These are phyloP conservation scores for Champsocephalus esox DNA, from an alignment of 2,797 vertebrate genomes.

Conservation along the genomic window DNA sequence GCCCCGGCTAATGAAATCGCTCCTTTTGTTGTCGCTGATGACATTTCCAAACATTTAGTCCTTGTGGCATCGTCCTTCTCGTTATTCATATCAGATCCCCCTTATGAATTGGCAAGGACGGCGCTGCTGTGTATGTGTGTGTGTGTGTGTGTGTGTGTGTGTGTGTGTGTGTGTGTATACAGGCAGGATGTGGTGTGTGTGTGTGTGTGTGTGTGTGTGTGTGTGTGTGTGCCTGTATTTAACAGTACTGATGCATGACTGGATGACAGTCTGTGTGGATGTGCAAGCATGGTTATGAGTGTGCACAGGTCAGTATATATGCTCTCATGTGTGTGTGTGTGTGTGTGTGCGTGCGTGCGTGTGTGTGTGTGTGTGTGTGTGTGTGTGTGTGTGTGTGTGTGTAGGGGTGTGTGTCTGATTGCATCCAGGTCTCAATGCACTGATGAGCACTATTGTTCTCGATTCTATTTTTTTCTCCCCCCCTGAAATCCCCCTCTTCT, in stretches of 20 bases:
- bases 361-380: slow-evolving; percentile 30
- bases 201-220: background rate
- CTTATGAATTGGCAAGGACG: slow-evolving; percentile 44
- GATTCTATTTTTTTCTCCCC: slow-evolving; percentile 29
- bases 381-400: slow-evolving; percentile 23
- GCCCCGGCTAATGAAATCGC: slow-evolving; percentile 35
- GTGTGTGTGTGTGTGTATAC: no score
- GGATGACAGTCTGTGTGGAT: slow-evolving; percentile 25
- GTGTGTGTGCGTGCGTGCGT: slow-evolving; percentile 27
- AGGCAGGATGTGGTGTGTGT: background rate
- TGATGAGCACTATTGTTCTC: slow-evolving; percentile 85
- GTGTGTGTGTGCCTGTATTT: slow-evolving; percentile 16
- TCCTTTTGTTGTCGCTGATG: slow-evolving; percentile 41
- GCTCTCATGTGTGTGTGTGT: slow-evolving; percentile 20
- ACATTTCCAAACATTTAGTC: slow-evolving; percentile 40
- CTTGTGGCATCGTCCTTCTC: slow-evolving; percentile 37
- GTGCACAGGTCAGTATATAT: slow-evolving; percentile 34
- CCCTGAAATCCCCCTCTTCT: slow-evolving; percentile 22
- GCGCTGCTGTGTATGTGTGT: background rate
- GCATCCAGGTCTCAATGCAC: slow-evolving; percentile 73
- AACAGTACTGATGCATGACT: slow-evolving; percentile 11
- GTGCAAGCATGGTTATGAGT: slow-evolving; percentile 15
- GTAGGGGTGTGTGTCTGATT: slow-evolving; percentile 60
- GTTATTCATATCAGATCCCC: slow-evolving; percentile 47
- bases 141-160: background rate